phyloP scores from a whole-genome alignment of 1,140 invertebrate species.

The Orius insidiosus region DNA sequence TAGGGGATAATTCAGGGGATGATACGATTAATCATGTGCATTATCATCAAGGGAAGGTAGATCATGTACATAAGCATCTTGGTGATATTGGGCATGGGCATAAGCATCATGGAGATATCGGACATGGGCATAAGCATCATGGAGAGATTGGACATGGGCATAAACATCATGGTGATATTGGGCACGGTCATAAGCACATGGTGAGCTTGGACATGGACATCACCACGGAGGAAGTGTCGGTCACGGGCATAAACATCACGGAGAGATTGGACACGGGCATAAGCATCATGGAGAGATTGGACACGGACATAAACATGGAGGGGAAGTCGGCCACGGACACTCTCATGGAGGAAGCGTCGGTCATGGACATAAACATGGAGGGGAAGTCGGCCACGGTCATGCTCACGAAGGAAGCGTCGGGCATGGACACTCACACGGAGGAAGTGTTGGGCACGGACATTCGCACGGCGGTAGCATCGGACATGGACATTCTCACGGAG shows the following conservation, averaged over 20 bases:
- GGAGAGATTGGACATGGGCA: conserved; percentile 9
- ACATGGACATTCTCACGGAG: conserved; percentile 13
- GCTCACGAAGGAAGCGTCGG: conserved; percentile 7
- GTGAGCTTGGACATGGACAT: conserved; percentile 6
- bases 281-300: conserved; percentile 6
- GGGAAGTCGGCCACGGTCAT: conserved; percentile 9
- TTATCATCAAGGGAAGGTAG: conserved; percentile 8
- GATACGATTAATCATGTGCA: conserved; percentile 9
- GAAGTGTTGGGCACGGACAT: conserved; percentile 11
- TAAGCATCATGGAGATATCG: conserved; percentile 4
- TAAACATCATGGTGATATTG: conserved; percentile 1
- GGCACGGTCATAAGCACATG: conserved; percentile 7
- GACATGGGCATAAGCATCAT: conserved; percentile 5
- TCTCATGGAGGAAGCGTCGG: too few relatives aligned
- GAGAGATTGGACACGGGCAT: too few relatives aligned
- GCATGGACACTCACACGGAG: conserved; percentile 11
- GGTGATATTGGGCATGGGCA: conserved; percentile 9
- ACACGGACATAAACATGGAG: conserved; percentile 9
- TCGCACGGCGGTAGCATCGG: conserved; percentile 7
- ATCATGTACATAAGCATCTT: conserved; percentile 11
- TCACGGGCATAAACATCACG: too few relatives aligned
- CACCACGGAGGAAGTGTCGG: conserved; percentile 8
- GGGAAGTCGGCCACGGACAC: too few relatives aligned
- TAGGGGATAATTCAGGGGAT: background rate
- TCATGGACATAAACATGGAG: conserved; percentile 9